Conservation (phyloP, 2,888 invertebrate species). For the Volucella inanis region DNA sequence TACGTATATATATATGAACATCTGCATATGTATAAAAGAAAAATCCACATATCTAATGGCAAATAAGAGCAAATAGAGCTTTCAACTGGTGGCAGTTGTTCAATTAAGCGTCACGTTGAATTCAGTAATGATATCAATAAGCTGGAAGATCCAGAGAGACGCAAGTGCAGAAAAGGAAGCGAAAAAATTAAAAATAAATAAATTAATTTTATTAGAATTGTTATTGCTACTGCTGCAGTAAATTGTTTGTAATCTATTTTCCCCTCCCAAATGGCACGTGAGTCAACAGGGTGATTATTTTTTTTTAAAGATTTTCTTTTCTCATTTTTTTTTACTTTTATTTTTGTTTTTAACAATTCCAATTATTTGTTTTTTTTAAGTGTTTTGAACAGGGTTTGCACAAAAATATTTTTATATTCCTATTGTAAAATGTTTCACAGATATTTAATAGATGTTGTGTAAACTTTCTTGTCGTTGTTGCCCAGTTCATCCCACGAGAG, state of each 20-base stretch:
- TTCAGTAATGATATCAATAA: constrained; percentile 48
- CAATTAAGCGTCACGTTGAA: constrained; percentile 69
- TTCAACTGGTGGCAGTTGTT: constrained; percentile 45
- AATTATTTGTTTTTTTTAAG: background rate
- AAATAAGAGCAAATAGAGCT: constrained; percentile 26
- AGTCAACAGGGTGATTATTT: constrained; percentile 45
- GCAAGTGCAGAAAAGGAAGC: background rate
- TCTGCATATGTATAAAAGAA: constrained; percentile 17
- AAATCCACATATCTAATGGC: constrained; percentile 29
- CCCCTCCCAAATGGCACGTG: constrained; percentile 39
- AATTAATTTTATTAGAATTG: constrained; percentile 59
- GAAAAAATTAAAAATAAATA: constrained; percentile 50
- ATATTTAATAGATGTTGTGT: no score
- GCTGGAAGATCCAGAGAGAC: constrained; percentile 2
- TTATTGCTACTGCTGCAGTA: constrained; percentile 38
- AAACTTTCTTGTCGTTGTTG: background rate
- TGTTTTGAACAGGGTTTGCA: no score
- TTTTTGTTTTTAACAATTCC: background rate
- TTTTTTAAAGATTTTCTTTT: no score
- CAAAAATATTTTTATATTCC: no score
- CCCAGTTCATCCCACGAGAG: background rate
- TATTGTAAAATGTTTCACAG: no score
- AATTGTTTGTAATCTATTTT: constrained; percentile 32
- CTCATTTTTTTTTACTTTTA: background rate
- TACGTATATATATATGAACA: background rate